Percentiles rank a stretch among this genome's conserved stretches.
These are phyloP conservation scores for Tetanocera ferruginea DNA, from an alignment of 2,888 invertebrate genomes.

Conservation along the genomic window DNA sequence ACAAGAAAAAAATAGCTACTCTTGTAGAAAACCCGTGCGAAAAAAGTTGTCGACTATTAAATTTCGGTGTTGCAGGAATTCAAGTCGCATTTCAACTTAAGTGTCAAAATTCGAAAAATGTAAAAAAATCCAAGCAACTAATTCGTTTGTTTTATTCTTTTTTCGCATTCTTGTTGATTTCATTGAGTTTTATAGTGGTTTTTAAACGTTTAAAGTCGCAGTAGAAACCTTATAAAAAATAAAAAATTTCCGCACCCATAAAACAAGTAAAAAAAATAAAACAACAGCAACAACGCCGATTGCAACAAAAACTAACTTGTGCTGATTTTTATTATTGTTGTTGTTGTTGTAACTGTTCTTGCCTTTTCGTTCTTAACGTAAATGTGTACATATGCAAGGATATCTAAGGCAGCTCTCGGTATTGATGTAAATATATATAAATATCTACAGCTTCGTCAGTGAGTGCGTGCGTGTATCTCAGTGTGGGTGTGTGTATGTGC, in stretches of 20 bases:
- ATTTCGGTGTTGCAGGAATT: too few relatives aligned
- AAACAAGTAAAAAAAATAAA: slow-evolving; percentile 15
- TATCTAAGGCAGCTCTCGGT: neutral
- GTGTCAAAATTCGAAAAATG: neutral
- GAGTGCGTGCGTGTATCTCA: too few relatives aligned
- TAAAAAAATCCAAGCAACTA: neutral
- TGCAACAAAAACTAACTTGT: too few relatives aligned
- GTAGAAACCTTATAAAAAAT: neutral
- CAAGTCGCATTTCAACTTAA: neutral
- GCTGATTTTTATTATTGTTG: neutral
- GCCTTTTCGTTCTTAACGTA: neutral
- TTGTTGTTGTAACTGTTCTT: neutral
- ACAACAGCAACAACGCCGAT: neutral
- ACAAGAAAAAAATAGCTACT: neutral
- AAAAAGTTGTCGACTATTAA: too few relatives aligned
- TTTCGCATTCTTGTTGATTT: neutral
- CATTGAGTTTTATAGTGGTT: neutral
- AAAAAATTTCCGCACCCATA: slow-evolving; percentile 21
- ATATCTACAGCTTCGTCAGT: too few relatives aligned
- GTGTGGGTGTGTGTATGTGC: too few relatives aligned
- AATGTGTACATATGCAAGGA: slow-evolving; percentile 2
- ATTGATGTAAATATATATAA: too few relatives aligned
- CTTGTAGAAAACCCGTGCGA: too few relatives aligned
- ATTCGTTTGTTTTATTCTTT: neutral
- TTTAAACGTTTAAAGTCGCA: neutral